Evolutionary conservation across 1,140 invertebrate genomes (phyloP).

Genomic region (Hylaeus anthracinus): DNA sequence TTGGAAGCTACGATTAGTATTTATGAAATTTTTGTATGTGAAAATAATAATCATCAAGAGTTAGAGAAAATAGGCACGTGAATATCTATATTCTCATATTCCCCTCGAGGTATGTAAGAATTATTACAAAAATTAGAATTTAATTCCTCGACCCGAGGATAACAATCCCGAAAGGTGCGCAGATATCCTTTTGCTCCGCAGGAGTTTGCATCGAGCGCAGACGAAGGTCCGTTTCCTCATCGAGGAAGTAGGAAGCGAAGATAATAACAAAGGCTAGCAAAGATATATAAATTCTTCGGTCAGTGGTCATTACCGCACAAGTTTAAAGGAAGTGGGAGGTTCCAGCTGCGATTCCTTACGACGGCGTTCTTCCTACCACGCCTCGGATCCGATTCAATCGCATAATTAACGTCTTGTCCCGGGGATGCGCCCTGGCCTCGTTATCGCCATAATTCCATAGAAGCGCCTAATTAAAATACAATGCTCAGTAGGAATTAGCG

Average conservation of each 20-base stretch:
- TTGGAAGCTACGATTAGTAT: too few relatives aligned
- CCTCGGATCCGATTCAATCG: constrained; percentile 31
- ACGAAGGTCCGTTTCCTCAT: too few relatives aligned
- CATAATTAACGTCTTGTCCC: constrained; percentile 20
- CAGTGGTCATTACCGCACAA: not conserved
- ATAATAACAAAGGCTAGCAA: constrained; percentile 4
- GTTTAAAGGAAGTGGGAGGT: constrained; percentile 3
- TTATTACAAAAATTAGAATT: too few relatives aligned
- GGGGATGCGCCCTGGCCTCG: not conserved
- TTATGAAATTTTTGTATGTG: too few relatives aligned
- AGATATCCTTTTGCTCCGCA: too few relatives aligned
- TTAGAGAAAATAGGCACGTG: too few relatives aligned
- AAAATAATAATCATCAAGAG: too few relatives aligned
- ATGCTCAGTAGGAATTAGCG: constrained; percentile 28
- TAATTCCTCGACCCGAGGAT: too few relatives aligned
- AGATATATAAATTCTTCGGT: not conserved
- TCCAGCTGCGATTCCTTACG: not conserved
- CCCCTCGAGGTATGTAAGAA: too few relatives aligned
- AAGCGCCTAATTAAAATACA: constrained; percentile 45
- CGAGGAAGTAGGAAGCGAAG: not conserved
- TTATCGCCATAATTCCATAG: constrained; percentile 33
- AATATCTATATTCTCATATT: too few relatives aligned
- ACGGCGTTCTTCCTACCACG: not conserved
- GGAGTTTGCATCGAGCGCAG: too few relatives aligned
- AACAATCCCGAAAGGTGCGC: not conserved